Conservation (phyloP, 1,140 invertebrate species). For the Neocloeon triangulifer region DNA sequence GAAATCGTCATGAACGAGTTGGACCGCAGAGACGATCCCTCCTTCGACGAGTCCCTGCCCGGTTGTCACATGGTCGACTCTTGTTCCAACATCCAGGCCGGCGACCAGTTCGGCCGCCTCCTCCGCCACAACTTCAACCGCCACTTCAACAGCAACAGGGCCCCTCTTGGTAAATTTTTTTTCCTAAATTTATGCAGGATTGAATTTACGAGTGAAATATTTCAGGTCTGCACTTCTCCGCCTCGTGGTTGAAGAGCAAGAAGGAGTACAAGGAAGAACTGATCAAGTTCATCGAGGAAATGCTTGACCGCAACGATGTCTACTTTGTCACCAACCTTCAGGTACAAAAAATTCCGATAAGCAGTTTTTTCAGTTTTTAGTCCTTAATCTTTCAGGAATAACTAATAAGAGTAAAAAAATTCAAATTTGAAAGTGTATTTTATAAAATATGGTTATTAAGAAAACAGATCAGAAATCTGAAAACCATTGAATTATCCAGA, state of each 20-base stretch:
- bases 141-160: constrained; percentile 77
- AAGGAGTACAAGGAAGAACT: constrained; percentile 80
- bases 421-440: too few species aligned
- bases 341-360: constrained; percentile 17
- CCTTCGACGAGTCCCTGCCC: constrained; percentile 71
- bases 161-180: too few species aligned
- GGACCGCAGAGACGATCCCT: constrained; percentile 73
- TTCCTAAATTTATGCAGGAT: too few species aligned
- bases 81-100: constrained; percentile 73
- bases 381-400: too few species aligned
- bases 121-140: constrained; percentile 85
- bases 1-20: constrained; percentile 92
- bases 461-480: too few species aligned
- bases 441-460: too few species aligned
- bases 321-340: constrained; percentile 86
- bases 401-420: too few species aligned
- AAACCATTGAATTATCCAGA: too few species aligned
- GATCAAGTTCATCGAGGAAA: constrained; percentile 84
- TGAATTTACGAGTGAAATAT: too few species aligned
- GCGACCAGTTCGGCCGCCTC: constrained; percentile 67
- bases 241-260: constrained; percentile 86
- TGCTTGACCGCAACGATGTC: constrained; percentile 70
- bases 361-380: too few species aligned
- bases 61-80: constrained; percentile 89
- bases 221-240: constrained; percentile 88